phyloP scores from a whole-genome alignment of 2,797 vertebrate species.

The Danio kyathit region DNA sequence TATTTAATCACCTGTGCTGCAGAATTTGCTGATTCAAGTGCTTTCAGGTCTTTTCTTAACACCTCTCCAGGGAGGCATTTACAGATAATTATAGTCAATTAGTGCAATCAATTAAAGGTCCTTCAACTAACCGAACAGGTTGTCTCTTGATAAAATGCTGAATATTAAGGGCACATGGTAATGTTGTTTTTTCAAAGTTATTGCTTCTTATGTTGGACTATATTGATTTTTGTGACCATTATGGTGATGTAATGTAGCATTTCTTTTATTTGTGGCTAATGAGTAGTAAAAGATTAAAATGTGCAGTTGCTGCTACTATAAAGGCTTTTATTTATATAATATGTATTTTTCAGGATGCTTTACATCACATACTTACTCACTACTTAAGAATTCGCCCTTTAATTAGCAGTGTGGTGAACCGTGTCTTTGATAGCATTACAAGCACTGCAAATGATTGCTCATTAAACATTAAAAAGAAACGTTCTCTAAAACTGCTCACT shows the following conservation, averaged over 20 bases:
- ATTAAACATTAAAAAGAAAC: slow-evolving; percentile 1
- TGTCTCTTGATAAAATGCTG: slow-evolving; percentile 3
- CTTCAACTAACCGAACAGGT: neutral
- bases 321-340: too few relatives aligned
- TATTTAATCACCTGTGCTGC: slow-evolving; percentile 16
- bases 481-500: neutral
- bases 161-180: neutral
- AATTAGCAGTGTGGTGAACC: slow-evolving; percentile 10
- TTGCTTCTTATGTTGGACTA: neutral
- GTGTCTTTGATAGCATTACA: slow-evolving; percentile 12
- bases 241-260: neutral
- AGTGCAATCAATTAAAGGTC: slow-evolving; percentile 34
- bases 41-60: slow-evolving; percentile 15
- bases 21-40: slow-evolving; percentile 18
- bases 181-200: slow-evolving; percentile 1
- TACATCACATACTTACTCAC: neutral
- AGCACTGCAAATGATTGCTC: neutral
- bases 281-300: neutral
- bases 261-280: neutral
- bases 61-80: slow-evolving; percentile 26
- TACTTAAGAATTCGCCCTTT: neutral
- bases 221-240: neutral
- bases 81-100: slow-evolving; percentile 39
- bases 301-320: neutral
- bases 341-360: neutral